Conservation (phyloP, 2,113 vertebrate genomes). For the Ailurus styani region DNA sequence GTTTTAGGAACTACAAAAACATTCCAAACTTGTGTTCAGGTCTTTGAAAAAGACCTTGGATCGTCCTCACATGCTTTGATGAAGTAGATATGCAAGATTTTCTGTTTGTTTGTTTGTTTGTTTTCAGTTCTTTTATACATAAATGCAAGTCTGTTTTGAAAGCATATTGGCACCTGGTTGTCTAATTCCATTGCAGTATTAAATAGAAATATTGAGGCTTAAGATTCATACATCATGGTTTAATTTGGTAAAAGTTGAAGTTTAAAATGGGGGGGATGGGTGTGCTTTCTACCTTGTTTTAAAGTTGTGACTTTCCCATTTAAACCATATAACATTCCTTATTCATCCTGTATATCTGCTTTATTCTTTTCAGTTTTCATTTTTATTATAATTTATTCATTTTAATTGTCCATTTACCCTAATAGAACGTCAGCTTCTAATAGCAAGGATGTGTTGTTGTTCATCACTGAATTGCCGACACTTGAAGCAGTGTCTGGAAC, state of each 20-base stretch:
- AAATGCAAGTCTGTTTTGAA: not conserved
- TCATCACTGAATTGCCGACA: not conserved
- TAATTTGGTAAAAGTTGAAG: not conserved
- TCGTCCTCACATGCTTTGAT: constrained; percentile 75
- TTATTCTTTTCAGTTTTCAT: not conserved
- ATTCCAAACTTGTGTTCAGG: constrained; percentile 89
- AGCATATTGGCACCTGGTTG: not conserved
- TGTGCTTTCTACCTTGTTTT: not conserved
- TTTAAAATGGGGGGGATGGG: not conserved
- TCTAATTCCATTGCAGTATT: not conserved
- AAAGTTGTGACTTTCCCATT: not conserved
- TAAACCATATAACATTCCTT: not conserved
- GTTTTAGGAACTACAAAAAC: constrained; percentile 87
- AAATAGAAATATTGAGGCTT: not conserved
- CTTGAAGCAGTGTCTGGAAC: not conserved
- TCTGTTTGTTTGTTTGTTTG: not conserved
- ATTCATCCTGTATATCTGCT: not conserved
- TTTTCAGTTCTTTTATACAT: not conserved
- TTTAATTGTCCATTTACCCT: not conserved
- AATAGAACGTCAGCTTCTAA: not conserved
- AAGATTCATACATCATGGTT: not conserved
- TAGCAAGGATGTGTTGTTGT: not conserved
- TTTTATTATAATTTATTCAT: not conserved
- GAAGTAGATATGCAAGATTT: constrained; percentile 78
- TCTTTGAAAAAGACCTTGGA: constrained; percentile 86